Evolutionary conservation across 2,113 vertebrate species (phyloP).

Genomic region (Cervus canadensis): DNA sequence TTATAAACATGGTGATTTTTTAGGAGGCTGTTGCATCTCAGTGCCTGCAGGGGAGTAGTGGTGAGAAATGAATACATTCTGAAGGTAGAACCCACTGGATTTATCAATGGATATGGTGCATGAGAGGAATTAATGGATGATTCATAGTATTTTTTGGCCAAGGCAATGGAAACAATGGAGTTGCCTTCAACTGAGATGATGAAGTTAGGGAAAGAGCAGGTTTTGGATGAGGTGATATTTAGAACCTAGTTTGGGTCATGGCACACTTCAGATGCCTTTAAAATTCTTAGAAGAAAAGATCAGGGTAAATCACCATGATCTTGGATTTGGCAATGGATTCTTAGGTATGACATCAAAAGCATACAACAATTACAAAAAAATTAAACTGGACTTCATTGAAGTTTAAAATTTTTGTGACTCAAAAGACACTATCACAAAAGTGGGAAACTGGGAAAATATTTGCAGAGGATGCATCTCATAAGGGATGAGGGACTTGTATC

Average conservation of each 20-base stretch:
- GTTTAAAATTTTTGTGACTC: not conserved
- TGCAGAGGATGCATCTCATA: not conserved
- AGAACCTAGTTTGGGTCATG: not conserved
- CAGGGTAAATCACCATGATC: not conserved
- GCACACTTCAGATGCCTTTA: not conserved
- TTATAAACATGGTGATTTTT: not conserved
- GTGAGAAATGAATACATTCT: not conserved
- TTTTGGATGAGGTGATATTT: not conserved
- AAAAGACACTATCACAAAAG: not conserved
- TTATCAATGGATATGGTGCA: not conserved
- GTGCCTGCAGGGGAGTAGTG: not conserved
- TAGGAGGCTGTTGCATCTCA: not conserved
- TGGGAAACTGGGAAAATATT: not conserved
- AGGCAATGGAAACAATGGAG: not conserved
- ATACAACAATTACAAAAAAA: not conserved
- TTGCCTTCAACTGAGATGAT: not conserved
- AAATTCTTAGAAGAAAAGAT: constrained; percentile 12
- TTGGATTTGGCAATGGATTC: not conserved
- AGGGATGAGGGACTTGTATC: not conserved
- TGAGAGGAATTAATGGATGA: not conserved
- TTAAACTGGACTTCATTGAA: not conserved
- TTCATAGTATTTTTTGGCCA: not conserved
- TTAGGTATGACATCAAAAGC: not conserved
- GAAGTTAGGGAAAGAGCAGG: not conserved
- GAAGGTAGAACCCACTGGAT: not conserved